Evolutionary conservation across 2,888 invertebrate species (phyloP).

Genomic region (Dioctria rufipes): DNA sequence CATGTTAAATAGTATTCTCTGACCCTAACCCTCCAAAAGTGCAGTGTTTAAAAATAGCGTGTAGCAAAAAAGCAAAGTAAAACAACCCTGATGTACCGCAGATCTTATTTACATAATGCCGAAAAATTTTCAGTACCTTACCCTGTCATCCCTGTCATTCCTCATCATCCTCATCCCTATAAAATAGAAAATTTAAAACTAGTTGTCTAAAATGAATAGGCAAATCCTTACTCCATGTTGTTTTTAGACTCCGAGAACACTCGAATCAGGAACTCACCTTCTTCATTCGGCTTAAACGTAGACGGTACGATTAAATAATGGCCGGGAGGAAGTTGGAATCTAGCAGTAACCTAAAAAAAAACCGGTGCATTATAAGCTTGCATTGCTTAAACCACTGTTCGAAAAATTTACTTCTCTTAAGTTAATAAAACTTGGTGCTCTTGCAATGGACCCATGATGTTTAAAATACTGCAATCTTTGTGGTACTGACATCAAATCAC

Average conservation of each 20-base stretch:
- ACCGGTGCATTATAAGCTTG: background rate
- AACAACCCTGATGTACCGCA: no score
- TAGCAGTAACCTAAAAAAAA: constrained; percentile 71
- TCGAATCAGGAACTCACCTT: constrained; percentile 95
- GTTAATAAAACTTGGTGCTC: constrained; percentile 93
- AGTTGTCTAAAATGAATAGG: constrained; percentile 43
- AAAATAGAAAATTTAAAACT: background rate
- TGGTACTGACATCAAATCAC: constrained; percentile 79
- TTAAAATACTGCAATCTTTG: constrained; percentile 93
- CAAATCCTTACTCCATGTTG: constrained; percentile 83
- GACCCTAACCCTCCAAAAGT: constrained; percentile 9
- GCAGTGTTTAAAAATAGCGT: background rate
- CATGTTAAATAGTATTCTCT: background rate
- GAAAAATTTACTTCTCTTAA: constrained; percentile 84
- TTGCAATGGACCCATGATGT: constrained; percentile 91
- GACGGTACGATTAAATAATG: constrained; percentile 96
- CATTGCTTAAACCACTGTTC: no score
- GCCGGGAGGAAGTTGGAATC: constrained; percentile 95
- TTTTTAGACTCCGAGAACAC: constrained; percentile 95
- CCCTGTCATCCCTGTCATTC: constrained; percentile 84
- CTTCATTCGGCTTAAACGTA: constrained; percentile 96
- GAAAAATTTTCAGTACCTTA: constrained; percentile 71
- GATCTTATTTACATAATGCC: no score
- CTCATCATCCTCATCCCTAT: constrained; percentile 91
- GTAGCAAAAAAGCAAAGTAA: background rate